A percentile compares a stretch with the other conserved stretches of the same genome.
These are phyloP conservation scores for Labroides dimidiatus DNA, from an alignment of 2,797 vertebrate species.

Conservation along the genomic window DNA sequence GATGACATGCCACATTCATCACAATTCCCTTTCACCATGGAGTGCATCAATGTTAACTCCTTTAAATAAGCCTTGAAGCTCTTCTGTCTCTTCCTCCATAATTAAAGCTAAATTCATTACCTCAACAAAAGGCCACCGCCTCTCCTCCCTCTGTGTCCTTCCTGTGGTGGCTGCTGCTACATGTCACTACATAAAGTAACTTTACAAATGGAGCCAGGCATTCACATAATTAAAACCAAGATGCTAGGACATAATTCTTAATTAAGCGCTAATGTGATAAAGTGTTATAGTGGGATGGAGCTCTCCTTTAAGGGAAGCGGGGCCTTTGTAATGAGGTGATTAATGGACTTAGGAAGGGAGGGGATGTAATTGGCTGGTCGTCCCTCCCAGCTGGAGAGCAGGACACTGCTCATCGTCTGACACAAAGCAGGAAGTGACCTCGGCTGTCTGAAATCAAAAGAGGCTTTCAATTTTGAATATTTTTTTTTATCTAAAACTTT, in stretches of 20 bases:
- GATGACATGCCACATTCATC: conserved; percentile 24
- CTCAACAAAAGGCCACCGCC: conserved; percentile 66
- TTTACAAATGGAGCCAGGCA: conserved; percentile 86
- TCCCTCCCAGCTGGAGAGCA: conserved; percentile 61
- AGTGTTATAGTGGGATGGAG: conserved; percentile 82
- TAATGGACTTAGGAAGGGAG: conserved; percentile 84
- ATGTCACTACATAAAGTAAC: conserved; percentile 59
- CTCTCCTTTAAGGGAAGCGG: conserved; percentile 82
- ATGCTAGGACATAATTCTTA: conserved; percentile 91
- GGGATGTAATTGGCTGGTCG: conserved; percentile 83
- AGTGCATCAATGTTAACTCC: conserved; percentile 60
- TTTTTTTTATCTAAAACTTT: not conserved
- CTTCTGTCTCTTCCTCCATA: conserved; percentile 61
- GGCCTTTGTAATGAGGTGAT: conserved; percentile 86
- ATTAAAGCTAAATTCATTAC: conserved; percentile 84
- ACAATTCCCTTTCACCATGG: conserved; percentile 23
- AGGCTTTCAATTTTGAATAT: conserved; percentile 1
- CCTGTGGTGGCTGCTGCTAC: conserved; percentile 49
- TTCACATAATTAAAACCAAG: conserved; percentile 88
- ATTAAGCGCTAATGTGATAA: conserved; percentile 93
- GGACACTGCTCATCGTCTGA: conserved; percentile 40
- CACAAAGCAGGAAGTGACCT: conserved; percentile 27
- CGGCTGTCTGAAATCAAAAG: conserved; percentile 10
- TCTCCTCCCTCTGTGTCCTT: conserved; percentile 42
- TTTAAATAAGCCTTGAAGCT: conserved; percentile 54